Base-by-base conservation (phyloP, 2,888 invertebrate genomes). In the Itoplectis maculator region DNA sequence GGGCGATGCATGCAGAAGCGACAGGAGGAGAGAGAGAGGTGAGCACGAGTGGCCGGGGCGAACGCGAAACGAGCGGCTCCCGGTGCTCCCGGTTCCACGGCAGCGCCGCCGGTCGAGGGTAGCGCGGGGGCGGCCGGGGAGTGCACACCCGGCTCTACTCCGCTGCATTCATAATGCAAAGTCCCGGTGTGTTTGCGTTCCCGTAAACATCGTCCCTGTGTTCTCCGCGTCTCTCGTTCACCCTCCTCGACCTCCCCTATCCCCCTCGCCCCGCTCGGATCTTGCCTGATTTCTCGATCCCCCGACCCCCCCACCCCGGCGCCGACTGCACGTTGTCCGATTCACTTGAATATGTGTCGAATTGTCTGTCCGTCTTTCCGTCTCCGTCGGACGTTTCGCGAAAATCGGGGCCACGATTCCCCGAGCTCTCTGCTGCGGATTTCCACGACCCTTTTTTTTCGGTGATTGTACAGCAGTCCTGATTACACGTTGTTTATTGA, bases 161-260 rank as follows among this genome's bases (percentile, higher is more conserved):
- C 88, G 90, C 87, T 90, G 91, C 91, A 92, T 92, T 90, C 90
- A 92, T 92, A 92, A 92, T 92, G 91, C 91, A 91, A 89, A 86
- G 88, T 87, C 88, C 88, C 89, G 87, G 88, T 86, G 85, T 90
- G 88, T 90, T 91, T 91, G 88, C 88, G 87, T 90, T 89, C 87
- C 88, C 88, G 89, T 89, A 90, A 91, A 91, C 90, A 91, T 89
- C 89, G 6, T 56, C 88, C 87, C 87, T 86, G 88, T 89, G 88
- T 88, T 89, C 88, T 87, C 82, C 79, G 37, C 35, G 4, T 78
- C 74, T 61, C 69, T 59, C 83, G 66, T 61, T 65, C 77, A n/a
- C n/a, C n/a, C n/a, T n/a, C 49, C 29, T 78, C 76, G 66, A 45
- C 74, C 63, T 69, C 61, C 65, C n/a, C 61, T 79, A 5, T 29